A percentile compares a stretch with the other conserved stretches of the same genome.
Conservation (phyloP, 1,140 invertebrate genomes). For the Aricia agestis region DNA sequence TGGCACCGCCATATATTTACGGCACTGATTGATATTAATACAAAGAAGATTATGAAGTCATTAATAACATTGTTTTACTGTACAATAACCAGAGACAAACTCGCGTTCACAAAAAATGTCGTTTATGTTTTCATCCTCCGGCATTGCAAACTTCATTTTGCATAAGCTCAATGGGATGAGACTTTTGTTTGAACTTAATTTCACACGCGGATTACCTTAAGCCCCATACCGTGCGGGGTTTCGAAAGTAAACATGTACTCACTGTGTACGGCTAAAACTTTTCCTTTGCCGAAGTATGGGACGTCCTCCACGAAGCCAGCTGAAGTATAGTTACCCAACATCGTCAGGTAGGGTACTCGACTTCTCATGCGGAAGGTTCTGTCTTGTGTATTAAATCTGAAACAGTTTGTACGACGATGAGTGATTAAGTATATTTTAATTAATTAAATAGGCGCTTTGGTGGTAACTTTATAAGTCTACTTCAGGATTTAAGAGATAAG, state of each 20-base stretch:
- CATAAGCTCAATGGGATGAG: neutral
- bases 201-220: neutral
- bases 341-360: neutral
- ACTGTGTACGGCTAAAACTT: neutral
- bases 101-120: too few relatives aligned
- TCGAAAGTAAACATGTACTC: neutral
- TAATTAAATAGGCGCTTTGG: too few relatives aligned
- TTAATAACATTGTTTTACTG: too few relatives aligned
- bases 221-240: neutral
- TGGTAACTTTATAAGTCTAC: too few relatives aligned
- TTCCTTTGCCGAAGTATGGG: neutral
- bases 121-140: too few relatives aligned
- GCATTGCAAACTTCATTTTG: too few relatives aligned
- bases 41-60: too few relatives aligned
- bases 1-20: too few relatives aligned
- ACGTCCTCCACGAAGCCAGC: neutral
- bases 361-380: neutral
- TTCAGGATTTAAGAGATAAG: too few relatives aligned
- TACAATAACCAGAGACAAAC: too few relatives aligned
- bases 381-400: constrained; percentile 1
- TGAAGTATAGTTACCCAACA: neutral
- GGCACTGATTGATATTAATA: too few relatives aligned
- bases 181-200: neutral
- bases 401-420: neutral
- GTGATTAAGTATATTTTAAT: too few relatives aligned